These are phyloP conservation scores for Halisarca cf. caerulea DNA, from an alignment of 37 sponge, comb jelly and placozoan species.

Conservation along the genomic window DNA sequence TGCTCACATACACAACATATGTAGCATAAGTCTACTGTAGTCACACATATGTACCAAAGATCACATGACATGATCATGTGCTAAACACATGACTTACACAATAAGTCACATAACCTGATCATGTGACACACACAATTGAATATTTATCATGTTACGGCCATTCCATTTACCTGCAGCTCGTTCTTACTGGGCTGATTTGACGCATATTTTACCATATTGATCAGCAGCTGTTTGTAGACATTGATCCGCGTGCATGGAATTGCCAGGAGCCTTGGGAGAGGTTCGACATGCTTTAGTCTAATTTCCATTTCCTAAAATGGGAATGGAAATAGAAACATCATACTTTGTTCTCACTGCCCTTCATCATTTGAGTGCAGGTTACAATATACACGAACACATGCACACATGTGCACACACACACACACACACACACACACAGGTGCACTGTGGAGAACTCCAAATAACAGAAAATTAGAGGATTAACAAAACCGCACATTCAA, in stretches of 20 bases:
- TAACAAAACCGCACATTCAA: too few species aligned
- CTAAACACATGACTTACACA: not conserved
- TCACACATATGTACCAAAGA: not conserved
- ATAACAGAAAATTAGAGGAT: too few species aligned
- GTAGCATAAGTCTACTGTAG: too few species aligned
- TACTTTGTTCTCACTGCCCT: too few species aligned
- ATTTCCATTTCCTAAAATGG: conserved; percentile 7
- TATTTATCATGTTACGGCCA: too few species aligned
- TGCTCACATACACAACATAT: too few species aligned
- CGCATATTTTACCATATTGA: not conserved
- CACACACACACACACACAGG: too few species aligned
- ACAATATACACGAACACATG: too few species aligned
- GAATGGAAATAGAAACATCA: not conserved
- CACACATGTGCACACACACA: too few species aligned
- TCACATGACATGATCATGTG: not conserved
- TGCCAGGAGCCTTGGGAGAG: not conserved
- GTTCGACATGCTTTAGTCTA: not conserved
- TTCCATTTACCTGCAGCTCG: not conserved
- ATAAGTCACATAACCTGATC: not conserved
- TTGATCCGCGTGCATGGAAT: not conserved
- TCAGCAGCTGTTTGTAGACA: conserved; percentile 15
- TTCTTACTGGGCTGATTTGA: not conserved
- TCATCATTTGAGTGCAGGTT: too few species aligned
- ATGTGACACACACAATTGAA: too few species aligned
- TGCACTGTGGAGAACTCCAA: too few species aligned